Evolutionary conservation across 2,797 vertebrate species (phyloP).

Genomic region (Xyrichtys novacula): DNA sequence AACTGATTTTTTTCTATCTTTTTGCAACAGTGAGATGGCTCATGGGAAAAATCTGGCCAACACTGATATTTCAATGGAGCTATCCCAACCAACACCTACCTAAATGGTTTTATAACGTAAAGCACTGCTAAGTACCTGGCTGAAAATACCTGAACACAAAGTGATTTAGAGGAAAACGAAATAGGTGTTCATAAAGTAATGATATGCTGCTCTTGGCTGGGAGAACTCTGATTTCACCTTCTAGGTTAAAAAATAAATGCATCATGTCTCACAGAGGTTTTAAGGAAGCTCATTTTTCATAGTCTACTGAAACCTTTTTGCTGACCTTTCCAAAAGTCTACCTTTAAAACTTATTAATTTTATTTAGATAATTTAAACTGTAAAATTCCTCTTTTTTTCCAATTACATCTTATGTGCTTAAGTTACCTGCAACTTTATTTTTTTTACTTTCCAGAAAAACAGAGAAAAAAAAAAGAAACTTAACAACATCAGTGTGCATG

Average conservation of each 20-base stretch:
- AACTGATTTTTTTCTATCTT: conserved; percentile 53
- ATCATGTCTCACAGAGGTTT: no score
- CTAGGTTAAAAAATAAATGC: no score
- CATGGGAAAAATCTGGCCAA: conserved; percentile 58
- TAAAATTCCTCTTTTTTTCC: not conserved
- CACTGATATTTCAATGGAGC: conserved; percentile 46
- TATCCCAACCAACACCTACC: conserved; percentile 29
- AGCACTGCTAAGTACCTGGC: not conserved
- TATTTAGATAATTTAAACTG: not conserved
- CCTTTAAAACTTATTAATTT: conserved; percentile 3
- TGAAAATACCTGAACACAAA: not conserved
- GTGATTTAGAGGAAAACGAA: no score
- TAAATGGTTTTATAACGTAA: conserved; percentile 38
- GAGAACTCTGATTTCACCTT: no score
- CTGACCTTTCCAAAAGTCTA: not conserved
- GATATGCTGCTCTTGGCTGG: no score
- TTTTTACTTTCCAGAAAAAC: conserved; percentile 23
- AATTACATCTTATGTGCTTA: conserved; percentile 4
- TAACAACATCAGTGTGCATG: conserved; percentile 73
- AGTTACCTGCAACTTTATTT: conserved; percentile 14
- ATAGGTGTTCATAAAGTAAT: no score
- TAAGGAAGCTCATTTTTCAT: no score
- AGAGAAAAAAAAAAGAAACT: conserved; percentile 28
- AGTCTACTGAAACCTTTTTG: no score
- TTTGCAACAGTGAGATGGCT: conserved; percentile 53